Percentiles rank a stretch among this genome's conserved stretches.
These are phyloP conservation scores for Geococcyx californianus DNA, from an alignment of 2,113 vertebrate genomes.

Conservation along the genomic window DNA sequence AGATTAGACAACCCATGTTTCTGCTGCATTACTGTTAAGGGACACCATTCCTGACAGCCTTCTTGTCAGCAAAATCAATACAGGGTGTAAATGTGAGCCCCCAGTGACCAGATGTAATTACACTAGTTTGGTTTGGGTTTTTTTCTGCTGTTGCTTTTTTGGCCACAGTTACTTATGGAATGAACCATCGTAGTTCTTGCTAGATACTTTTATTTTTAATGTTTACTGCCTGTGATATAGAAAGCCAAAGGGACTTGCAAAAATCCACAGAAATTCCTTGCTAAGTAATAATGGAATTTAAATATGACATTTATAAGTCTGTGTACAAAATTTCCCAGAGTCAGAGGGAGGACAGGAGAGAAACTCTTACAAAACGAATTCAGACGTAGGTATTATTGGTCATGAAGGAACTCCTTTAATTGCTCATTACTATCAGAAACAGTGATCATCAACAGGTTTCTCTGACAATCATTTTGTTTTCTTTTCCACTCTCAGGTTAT, in stretches of 20 bases:
- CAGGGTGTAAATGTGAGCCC: neutral
- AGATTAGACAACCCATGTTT: neutral
- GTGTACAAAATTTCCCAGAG: neutral
- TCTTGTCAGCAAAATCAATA: neutral
- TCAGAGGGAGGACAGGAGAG: neutral
- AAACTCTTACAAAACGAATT: neutral
- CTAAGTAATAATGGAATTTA: neutral
- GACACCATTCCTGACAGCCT: neutral
- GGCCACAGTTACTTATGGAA: neutral
- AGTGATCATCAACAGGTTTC: neutral
- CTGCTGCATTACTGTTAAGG: neutral
- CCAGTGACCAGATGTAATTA: neutral
- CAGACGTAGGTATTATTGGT: neutral
- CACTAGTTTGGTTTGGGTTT: neutral
- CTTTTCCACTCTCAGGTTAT: slow-evolving; percentile 77
- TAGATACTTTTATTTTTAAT: neutral
- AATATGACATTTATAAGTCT: neutral
- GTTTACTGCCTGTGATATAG: neutral
- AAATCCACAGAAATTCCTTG: neutral
- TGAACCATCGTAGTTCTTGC: neutral
- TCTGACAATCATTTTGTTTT: neutral
- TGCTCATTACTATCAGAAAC: neutral
- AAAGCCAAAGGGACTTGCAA: neutral
- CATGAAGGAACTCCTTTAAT: neutral
- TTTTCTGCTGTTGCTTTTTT: neutral